Evolutionary conservation across 2,888 invertebrate genomes (phyloP).

Genomic region (Griposia aprilina): DNA sequence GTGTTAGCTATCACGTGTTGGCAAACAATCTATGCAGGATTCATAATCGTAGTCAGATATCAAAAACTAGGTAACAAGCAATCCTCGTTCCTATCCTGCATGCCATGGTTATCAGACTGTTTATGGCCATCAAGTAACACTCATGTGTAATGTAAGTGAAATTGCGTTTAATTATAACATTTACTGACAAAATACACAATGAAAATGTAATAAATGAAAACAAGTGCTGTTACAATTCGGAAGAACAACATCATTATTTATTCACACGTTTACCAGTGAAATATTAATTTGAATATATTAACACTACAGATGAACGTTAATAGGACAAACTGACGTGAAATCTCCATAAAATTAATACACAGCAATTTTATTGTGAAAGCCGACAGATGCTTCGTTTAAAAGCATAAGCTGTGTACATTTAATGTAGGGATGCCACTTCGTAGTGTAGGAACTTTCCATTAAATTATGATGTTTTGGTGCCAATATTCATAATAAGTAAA

Average conservation of each 20-base stretch:
- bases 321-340: slow-evolving; percentile 39
- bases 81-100: background rate
- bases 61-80: background rate
- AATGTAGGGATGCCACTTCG: slow-evolving; percentile 4
- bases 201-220: slow-evolving; percentile 22
- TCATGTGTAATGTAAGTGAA: background rate
- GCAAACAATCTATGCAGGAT: background rate
- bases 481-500: background rate
- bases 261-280: slow-evolving; percentile 30
- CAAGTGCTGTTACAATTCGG: slow-evolving; percentile 12
- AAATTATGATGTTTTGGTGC: background rate
- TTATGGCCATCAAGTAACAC: background rate
- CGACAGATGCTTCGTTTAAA: slow-evolving; percentile 45
- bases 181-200: background rate
- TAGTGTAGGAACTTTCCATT: background rate
- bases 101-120: background rate
- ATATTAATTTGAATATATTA: slow-evolving; percentile 52
- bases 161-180: background rate
- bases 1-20: background rate
- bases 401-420: slow-evolving; percentile 31
- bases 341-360: slow-evolving; percentile 47
- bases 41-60: background rate
- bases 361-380: slow-evolving; percentile 38
- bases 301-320: slow-evolving; percentile 31
- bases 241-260: slow-evolving; percentile 25